Evolutionary conservation across 2,888 invertebrate species (phyloP).

Genomic region (Alloscopus bannaensis): DNA sequence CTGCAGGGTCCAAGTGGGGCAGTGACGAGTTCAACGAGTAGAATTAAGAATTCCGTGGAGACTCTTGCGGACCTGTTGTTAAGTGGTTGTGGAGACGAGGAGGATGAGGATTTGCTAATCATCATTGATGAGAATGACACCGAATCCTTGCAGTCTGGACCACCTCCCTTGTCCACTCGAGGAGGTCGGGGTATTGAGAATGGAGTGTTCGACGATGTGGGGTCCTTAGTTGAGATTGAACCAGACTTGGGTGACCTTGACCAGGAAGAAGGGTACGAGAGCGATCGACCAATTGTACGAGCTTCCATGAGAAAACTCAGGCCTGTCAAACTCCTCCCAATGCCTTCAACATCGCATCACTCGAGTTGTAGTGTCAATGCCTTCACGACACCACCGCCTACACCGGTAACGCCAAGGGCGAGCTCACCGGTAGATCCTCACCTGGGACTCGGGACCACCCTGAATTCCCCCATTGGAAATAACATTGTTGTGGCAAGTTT

Average conservation of each 20-base stretch:
- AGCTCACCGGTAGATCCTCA: conserved; percentile 44
- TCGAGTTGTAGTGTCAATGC: conserved; percentile 24
- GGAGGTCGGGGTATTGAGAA: conserved; percentile 3
- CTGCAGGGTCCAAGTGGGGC: conserved; percentile 53
- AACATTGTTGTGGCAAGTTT: conserved; percentile 68
- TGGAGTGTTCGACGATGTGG: conserved; percentile 48
- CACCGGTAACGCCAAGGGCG: conserved; percentile 55
- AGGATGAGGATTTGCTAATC: conserved; percentile 67
- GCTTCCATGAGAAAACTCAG: conserved; percentile 72
- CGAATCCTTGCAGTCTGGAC: conserved; percentile 41
- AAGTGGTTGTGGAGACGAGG: conserved; percentile 68
- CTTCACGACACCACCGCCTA: conserved; percentile 49
- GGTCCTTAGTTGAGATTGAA: conserved; percentile 56
- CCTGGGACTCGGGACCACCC: conserved; percentile 52
- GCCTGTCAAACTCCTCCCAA: conserved; percentile 66
- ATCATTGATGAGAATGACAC: conserved; percentile 68
- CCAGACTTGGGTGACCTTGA: conserved; percentile 60
- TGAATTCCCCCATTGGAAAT: conserved; percentile 68
- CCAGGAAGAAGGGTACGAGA: conserved; percentile 71
- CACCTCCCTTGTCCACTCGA: not conserved
- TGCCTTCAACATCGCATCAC: conserved; percentile 51
- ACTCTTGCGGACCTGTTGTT: conserved; percentile 69
- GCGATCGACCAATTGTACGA: conserved; percentile 71
- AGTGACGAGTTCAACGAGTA: conserved; percentile 54
- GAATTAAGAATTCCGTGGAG: conserved; percentile 65